Evolutionary conservation across 1,140 invertebrate genomes (phyloP).

Genomic region (Cydia amplana): DNA sequence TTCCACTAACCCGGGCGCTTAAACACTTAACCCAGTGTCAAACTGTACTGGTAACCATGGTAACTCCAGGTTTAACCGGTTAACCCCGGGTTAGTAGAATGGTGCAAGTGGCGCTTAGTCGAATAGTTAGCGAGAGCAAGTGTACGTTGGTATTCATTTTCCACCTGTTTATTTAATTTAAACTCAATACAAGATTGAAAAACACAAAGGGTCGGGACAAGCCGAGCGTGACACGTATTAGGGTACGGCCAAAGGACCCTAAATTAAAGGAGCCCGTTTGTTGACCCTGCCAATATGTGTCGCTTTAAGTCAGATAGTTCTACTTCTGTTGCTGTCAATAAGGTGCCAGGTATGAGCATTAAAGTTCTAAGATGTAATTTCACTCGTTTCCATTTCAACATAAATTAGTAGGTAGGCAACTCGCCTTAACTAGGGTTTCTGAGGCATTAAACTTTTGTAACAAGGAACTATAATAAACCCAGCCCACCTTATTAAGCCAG

Average conservation of each 20-base stretch:
- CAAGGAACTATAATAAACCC: slow-evolving; percentile 26
- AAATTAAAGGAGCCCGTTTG: slow-evolving; percentile 20
- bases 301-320: neutral
- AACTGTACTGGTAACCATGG: too few relatives aligned
- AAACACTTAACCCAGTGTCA: too few relatives aligned
- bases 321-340: neutral
- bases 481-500: slow-evolving; percentile 28
- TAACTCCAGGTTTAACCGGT: too few relatives aligned
- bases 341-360: neutral
- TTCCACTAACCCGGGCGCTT: too few relatives aligned
- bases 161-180: slow-evolving; percentile 7
- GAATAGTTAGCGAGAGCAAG: neutral
- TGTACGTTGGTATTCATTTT: neutral
- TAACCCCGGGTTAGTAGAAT: too few relatives aligned
- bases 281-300: slow-evolving; percentile 3
- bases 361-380: neutral
- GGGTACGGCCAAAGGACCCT: neutral
- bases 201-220: slow-evolving; percentile 8
- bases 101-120: too few relatives aligned
- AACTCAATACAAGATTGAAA: slow-evolving; percentile 4
- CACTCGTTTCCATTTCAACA: neutral
- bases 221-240: slow-evolving; percentile 24
- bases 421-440: neutral
- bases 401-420: neutral
- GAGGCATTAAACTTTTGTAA: slow-evolving; percentile 10